These are phyloP conservation scores for Trichogramma pretiosum DNA, from an alignment of 1,140 invertebrate genomes.

Conservation along the genomic window DNA sequence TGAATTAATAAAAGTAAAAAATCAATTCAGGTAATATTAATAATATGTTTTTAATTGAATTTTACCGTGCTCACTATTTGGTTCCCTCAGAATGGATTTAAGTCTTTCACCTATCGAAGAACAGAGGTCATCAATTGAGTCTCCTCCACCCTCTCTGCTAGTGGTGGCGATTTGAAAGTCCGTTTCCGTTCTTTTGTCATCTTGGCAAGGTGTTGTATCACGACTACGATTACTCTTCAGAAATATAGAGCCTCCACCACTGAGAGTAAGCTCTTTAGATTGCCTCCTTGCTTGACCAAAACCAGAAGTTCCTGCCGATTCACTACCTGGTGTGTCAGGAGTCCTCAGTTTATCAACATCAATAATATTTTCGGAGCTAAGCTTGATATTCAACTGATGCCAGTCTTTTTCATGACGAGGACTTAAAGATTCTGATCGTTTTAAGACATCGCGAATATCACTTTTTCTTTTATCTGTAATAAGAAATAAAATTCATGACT, in stretches of 20 bases:
- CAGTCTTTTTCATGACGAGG: constrained; percentile 40
- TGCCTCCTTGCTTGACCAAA: constrained; percentile 22
- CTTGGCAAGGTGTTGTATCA: constrained; percentile 34
- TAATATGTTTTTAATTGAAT: too few relatives aligned
- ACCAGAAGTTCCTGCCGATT: background rate
- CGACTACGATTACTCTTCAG: constrained; percentile 57
- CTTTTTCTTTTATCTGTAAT: constrained; percentile 21
- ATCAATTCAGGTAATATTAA: background rate
- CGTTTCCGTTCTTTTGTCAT: constrained; percentile 27
- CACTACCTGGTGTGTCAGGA: background rate
- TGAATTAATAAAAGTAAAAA: constrained; percentile 1
- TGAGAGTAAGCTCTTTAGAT: constrained; percentile 40
- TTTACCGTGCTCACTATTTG: constrained; percentile 47
- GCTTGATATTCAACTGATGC: constrained; percentile 36
- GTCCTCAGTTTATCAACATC: constrained; percentile 52
- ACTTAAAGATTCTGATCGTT: constrained; percentile 40
- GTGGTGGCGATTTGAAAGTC: constrained; percentile 21
- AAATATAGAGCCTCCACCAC: constrained; percentile 59
- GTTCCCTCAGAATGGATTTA: constrained; percentile 63
- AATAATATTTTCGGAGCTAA: constrained; percentile 37
- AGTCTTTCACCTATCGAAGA: constrained; percentile 42
- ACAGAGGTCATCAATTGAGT: background rate
- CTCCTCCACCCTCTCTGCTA: background rate
- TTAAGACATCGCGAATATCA: constrained; percentile 32
- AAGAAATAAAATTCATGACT: background rate